phyloP scores from a whole-genome alignment of 1,140 invertebrate genomes.

The Ceratosolen solmsi region DNA sequence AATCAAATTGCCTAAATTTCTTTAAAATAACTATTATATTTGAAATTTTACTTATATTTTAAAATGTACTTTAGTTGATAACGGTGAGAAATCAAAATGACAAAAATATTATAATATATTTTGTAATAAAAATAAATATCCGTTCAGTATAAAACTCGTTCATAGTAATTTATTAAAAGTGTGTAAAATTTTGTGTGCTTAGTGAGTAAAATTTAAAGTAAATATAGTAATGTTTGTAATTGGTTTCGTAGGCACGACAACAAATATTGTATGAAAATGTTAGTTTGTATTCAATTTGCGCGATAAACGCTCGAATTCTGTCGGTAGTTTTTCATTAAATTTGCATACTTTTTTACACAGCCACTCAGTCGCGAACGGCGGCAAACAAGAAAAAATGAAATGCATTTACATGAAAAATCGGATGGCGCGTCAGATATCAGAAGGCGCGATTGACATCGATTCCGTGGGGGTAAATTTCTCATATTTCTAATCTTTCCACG shows the following conservation, averaged over 20 bases:
- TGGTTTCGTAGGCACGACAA: neutral
- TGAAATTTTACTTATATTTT: neutral
- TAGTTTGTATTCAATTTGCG: neutral
- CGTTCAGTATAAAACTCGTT: neutral
- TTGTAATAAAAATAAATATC: neutral
- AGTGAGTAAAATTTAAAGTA: too few relatives aligned
- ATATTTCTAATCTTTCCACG: slow-evolving; percentile 50
- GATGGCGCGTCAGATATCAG: slow-evolving; percentile 16
- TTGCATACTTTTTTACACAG: slow-evolving; percentile 45
- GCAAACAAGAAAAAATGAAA: slow-evolving; percentile 52
- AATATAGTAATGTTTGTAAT: neutral
- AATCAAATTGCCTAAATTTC: too few relatives aligned
- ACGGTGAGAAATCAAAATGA: neutral
- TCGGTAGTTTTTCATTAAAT: slow-evolving; percentile 42
- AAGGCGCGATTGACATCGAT: slow-evolving; percentile 39
- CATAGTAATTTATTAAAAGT: neutral
- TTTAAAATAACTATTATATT: too few relatives aligned
- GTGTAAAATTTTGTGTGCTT: too few relatives aligned
- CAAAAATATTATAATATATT: neutral
- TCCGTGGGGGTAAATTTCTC: slow-evolving; percentile 44
- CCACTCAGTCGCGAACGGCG: slow-evolving; percentile 16
- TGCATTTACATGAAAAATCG: slow-evolving; percentile 44
- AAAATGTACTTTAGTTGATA: neutral
- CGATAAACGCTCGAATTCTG: neutral
- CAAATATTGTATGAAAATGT: neutral